A percentile compares a stretch with the other conserved stretches of the same genome.
These are phyloP conservation scores for Tiaroga cobitis DNA, from an alignment of 2,797 vertebrate species.

Conservation along the genomic window DNA sequence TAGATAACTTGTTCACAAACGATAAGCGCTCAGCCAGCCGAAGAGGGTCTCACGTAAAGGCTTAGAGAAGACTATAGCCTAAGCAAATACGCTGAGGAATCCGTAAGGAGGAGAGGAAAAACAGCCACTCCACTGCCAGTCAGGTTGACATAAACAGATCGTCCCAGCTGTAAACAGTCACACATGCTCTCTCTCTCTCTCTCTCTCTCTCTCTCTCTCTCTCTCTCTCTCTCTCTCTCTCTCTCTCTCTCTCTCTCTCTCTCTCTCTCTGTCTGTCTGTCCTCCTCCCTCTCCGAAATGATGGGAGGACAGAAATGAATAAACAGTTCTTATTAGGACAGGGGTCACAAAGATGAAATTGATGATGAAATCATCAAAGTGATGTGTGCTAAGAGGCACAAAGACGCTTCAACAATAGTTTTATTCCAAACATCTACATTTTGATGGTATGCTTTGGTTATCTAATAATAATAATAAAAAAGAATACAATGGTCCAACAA, in stretches of 20 bases:
- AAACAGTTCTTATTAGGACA: background rate
- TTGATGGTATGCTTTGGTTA: slow-evolving; percentile 53
- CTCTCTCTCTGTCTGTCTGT: background rate
- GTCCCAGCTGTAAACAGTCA: slow-evolving; percentile 32
- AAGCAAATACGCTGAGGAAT: background rate
- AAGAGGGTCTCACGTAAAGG: background rate
- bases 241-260: slow-evolving; percentile 6
- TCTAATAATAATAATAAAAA: slow-evolving; percentile 47
- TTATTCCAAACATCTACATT: slow-evolving; percentile 1
- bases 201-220: slow-evolving; percentile 53
- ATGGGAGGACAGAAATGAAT: slow-evolving; percentile 4
- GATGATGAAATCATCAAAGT: background rate
- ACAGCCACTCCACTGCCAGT: slow-evolving; percentile 69
- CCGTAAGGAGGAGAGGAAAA: background rate
- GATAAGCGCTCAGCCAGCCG: slow-evolving; percentile 68
- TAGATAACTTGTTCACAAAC: slow-evolving; percentile 78
- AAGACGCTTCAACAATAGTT: background rate
- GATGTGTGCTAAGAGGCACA: background rate
- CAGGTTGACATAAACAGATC: slow-evolving; percentile 35
- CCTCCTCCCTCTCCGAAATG: background rate
- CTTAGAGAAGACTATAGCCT: background rate
- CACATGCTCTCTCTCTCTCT: slow-evolving; percentile 20
- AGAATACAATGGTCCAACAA: slow-evolving; percentile 70
- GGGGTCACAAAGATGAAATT: background rate
- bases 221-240: slow-evolving; percentile 19